phyloP scores from a whole-genome alignment of 2,888 invertebrate genomes.

The Diloba caeruleocephala region DNA sequence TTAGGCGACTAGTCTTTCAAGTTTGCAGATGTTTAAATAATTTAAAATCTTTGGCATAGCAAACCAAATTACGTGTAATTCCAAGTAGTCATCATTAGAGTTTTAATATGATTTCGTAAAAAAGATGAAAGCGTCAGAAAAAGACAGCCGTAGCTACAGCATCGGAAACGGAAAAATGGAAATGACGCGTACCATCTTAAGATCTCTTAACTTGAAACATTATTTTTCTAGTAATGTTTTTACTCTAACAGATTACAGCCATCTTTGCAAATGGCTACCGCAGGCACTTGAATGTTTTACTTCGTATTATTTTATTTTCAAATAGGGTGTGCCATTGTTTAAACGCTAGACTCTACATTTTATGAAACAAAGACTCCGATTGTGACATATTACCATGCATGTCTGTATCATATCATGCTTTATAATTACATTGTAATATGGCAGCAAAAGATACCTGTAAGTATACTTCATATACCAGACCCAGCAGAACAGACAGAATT shows the following conservation, averaged over 20 bases:
- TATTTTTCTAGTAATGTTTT: slow-evolving; percentile 35
- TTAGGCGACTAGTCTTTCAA: background rate
- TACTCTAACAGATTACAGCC: slow-evolving; percentile 13
- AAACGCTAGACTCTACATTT: background rate
- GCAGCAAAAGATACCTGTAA: too few species aligned
- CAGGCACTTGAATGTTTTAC: slow-evolving; percentile 7
- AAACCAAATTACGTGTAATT: slow-evolving; percentile 23
- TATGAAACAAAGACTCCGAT: background rate
- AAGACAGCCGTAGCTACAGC: slow-evolving; percentile 7
- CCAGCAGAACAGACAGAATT: background rate
- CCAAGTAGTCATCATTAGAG: slow-evolving; percentile 27
- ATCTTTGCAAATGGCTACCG: background rate
- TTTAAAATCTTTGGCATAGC: slow-evolving; percentile 8
- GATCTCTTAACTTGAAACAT: slow-evolving; percentile 31
- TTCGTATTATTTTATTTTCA: background rate
- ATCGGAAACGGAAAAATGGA: slow-evolving; percentile 28
- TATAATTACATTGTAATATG: too few species aligned
- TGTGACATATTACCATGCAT: background rate
- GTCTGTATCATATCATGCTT: too few species aligned
- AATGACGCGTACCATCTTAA: slow-evolving; percentile 43
- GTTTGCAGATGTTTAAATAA: slow-evolving; percentile 2
- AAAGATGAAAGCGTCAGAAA: slow-evolving; percentile 47
- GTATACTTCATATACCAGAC: background rate
- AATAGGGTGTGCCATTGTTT: slow-evolving; percentile 9
- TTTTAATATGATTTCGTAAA: slow-evolving; percentile 17